Evolutionary conservation across 2,888 invertebrate species (phyloP), one percentile per base, ranked within the genome.

Genomic region (Dascillus cervinus): DNA sequence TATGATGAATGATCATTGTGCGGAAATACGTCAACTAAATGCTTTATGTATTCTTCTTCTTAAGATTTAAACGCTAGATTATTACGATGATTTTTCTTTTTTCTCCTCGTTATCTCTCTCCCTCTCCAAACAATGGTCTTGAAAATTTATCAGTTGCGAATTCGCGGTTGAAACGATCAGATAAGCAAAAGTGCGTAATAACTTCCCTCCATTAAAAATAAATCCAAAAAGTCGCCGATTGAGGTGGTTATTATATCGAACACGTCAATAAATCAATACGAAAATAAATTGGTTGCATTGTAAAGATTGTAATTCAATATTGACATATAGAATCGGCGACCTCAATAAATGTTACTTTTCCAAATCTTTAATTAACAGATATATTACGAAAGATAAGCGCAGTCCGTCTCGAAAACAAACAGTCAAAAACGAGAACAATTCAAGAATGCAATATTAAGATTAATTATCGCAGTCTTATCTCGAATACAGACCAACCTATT

Each of bases 401-500:
- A 20, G 4, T 17, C 8, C 21, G 11, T 22, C 14, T 29, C 22
- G 13, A 29, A 22, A 17, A 37, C 34, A 31, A 28, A 33, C 33
- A 29, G 33, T 30, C 34, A 24, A 28, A 39, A 41, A 33, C 33
- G 43, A 34, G 48, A 52, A 47, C 57, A 57, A 59, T 58, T 47
- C 56, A 56, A 58, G 61, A 60, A 62, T 60, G 56, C 51, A 56
- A 60, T 62, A 62, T 62, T 58, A 62, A 62, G 62, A 62, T 62
- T 62, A 62, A 62, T 62, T 58, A 60, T 58, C 46, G 38, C 38
- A 41, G 47, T 46, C 56, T 58, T 56, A 58, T 58, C 56, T 45
- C 50, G 55, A 47, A 49, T 50, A 44, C 52, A 46, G 53, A 45
- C 46, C 51, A 57, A 60, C 60, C 62, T 61, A 56, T 61, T 58